A percentile compares a stretch with the other conserved stretches of the same genome.
phyloP scores from a whole-genome alignment of 2,888 invertebrate genomes.

The Sesia apiformis region DNA sequence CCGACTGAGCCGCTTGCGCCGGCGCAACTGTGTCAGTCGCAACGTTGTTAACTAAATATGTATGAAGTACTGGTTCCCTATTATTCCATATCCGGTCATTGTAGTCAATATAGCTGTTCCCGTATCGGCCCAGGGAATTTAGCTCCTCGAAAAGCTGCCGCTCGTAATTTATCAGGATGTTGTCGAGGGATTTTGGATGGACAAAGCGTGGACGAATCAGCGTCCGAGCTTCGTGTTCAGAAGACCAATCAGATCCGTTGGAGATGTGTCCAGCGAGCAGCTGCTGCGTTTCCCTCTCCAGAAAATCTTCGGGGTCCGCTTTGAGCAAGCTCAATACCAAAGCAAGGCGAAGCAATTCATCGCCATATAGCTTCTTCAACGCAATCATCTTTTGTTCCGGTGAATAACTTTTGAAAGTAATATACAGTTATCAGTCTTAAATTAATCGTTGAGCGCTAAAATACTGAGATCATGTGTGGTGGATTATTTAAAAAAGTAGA shows the following conservation, averaged over 20 bases:
- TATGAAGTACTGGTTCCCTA: conserved; percentile 51
- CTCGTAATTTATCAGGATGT: conserved; percentile 81
- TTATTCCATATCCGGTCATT: conserved; percentile 62
- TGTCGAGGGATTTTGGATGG: conserved; percentile 83
- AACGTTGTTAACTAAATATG: conserved; percentile 67
- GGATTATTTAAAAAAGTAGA: conserved; percentile 5
- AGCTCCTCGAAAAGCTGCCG: conserved; percentile 82
- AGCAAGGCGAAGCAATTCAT: conserved; percentile 87
- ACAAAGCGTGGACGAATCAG: conserved; percentile 77
- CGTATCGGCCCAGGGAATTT: conserved; percentile 78
- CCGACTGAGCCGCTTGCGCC: conserved; percentile 39
- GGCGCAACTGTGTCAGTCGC: conserved; percentile 61
- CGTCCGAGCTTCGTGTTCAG: conserved; percentile 71
- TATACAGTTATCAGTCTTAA: conserved; percentile 11
- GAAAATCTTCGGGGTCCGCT: conserved; percentile 82
- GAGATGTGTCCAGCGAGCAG: conserved; percentile 73
- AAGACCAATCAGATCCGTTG: conserved; percentile 81
- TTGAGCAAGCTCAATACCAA: conserved; percentile 86
- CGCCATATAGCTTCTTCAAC: conserved; percentile 86
- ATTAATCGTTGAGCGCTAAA: conserved; percentile 51
- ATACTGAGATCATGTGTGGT: conserved; percentile 44
- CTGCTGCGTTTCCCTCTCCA: conserved; percentile 72
- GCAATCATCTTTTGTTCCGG: conserved; percentile 77
- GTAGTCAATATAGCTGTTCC: conserved; percentile 37
- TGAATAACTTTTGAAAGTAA: conserved; percentile 6